Evolutionary conservation across 2,888 invertebrate genomes (phyloP), one percentile per base, ranked within the genome.

Genomic region (Drosophila cracens): DNA sequence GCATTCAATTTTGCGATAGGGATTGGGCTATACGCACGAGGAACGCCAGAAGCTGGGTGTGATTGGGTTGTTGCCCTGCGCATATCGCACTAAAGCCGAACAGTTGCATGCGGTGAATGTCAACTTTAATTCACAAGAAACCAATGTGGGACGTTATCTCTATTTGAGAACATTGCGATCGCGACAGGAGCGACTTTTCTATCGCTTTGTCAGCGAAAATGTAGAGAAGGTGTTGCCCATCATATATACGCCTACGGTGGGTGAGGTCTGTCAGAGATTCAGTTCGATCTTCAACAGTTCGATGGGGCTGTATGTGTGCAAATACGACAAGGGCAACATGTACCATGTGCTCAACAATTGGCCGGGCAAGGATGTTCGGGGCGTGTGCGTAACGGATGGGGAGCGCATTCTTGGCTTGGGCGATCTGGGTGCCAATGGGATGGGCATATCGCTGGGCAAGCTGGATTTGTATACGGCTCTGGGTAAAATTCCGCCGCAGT

Each of bases 201-300:
- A 97, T 93, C 95, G 97, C 10, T 95, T 98, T 57, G 93, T 99
- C 43, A 95, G 95, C 29, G 96, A 97, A 82, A 95, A 98, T 92
- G 96, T 98, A 8, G 95, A 96, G 38, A 95, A 96, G 61, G 95
- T 98, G 94, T 97, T 99, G 97, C 99, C 99, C 0, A 95, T 99
- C 62, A 97, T 99, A 27, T 99, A 99, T 94, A 99, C 99, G 0
- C 99, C 99, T 0, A 98, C 98, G 0, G 99, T 99, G 25, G 99
- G 99, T 8, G 94, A 96, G 74, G 99, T 98, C 13, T 99, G 99
- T 93, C 98, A 98, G 94, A 96, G 97, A 92, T 99, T 96, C 92
- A 98, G 99, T 7, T 94, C 97, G 73, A 95, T 99, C 81, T 98
- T 96, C 93, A 96, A 96, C 75, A 95, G 97, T 70, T 98, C 98